Evolutionary conservation across 2,888 invertebrate species (phyloP), one percentile per base, ranked within the genome.

Genomic region (Dendrolimus houi): DNA sequence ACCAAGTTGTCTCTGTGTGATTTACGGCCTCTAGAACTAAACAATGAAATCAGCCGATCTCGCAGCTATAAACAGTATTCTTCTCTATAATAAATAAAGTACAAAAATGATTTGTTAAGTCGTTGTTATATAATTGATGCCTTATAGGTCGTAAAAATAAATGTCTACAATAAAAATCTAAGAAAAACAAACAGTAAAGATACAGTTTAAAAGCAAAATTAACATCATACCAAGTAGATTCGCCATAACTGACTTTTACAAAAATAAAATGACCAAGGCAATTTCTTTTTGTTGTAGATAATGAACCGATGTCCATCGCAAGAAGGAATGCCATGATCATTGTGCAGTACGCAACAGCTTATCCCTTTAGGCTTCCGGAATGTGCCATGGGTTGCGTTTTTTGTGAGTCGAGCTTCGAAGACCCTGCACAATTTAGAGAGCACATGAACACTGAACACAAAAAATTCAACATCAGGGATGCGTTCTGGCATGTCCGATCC

Each of bases 231-330:
- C 29, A 29, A 29, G 29, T 29, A 29, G 29, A 29, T 3, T 3
- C 6, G 29, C 29, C 29, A 29, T 29, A 29, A 29, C 29, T 29
- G 29, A 29, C 29, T 29, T 29, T 29, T 29, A 6, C 12, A 47
- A 47, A 47, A 47, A 9, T 9, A 47, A 47, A 47, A 47, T 64
- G 60, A 66, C 61, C 61, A 64, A 58, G 60, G 58, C 56, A 69
- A 67, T 76, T 76, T 76, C 73, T 75, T 68, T 79, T 76, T 79
- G 78, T 79, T 79, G 69, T 79, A 79, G 78, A 76, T 66, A 58
- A 64, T 62, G 70, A 65, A 64, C 65, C 69, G 63, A 66, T 71
- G 67, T 59, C 62, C 62, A 59, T 62, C 68, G 74, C 69, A 65
- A 72, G 74, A 63, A 66, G 68, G 60, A 79, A 79, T 69, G 78